Percentiles rank a stretch among this genome's conserved stretches.
Evolutionary conservation across 2,888 invertebrate species (phyloP).

Genomic region (Synergus gifuensis): DNA sequence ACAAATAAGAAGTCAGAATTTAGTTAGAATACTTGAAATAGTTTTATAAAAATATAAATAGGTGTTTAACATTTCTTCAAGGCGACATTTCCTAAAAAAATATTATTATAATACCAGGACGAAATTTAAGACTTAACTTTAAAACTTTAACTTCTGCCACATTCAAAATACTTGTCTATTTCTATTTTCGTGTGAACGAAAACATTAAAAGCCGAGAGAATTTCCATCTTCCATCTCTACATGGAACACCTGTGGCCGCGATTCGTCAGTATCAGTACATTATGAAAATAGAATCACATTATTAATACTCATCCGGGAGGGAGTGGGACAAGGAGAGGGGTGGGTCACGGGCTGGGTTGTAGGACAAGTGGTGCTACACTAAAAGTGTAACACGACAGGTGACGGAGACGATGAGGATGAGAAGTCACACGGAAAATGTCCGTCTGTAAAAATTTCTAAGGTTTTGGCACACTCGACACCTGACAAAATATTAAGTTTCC

Average conservation of each 20-base stretch:
- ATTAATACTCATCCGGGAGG: slow-evolving; percentile 62
- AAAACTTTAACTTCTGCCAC: neutral
- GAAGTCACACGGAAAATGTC: slow-evolving; percentile 49
- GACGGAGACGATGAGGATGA: slow-evolving; percentile 32
- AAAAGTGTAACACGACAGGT: slow-evolving; percentile 41
- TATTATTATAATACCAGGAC: neutral
- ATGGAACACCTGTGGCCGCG: slow-evolving; percentile 68
- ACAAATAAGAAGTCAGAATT: too few relatives aligned
- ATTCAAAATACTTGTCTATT: neutral
- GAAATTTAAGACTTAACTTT: neutral
- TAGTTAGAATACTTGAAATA: too few relatives aligned
- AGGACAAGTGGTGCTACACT: slow-evolving; percentile 25
- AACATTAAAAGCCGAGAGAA: slow-evolving; percentile 17
- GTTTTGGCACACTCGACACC: slow-evolving; percentile 60
- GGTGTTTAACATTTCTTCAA: too few relatives aligned
- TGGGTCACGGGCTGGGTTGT: slow-evolving; percentile 2
- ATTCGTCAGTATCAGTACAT: slow-evolving; percentile 63
- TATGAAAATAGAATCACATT: slow-evolving; percentile 62
- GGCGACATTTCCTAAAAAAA: too few relatives aligned
- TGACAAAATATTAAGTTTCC: slow-evolving; percentile 58
- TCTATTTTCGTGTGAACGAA: slow-evolving; percentile 3
- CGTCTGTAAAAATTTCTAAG: slow-evolving; percentile 62
- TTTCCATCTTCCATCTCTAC: neutral
- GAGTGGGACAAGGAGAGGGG: slow-evolving; percentile 4
- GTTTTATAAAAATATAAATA: too few relatives aligned